phyloP scores from a whole-genome alignment of 2,888 invertebrate genomes.

The Carabus problematicus region DNA sequence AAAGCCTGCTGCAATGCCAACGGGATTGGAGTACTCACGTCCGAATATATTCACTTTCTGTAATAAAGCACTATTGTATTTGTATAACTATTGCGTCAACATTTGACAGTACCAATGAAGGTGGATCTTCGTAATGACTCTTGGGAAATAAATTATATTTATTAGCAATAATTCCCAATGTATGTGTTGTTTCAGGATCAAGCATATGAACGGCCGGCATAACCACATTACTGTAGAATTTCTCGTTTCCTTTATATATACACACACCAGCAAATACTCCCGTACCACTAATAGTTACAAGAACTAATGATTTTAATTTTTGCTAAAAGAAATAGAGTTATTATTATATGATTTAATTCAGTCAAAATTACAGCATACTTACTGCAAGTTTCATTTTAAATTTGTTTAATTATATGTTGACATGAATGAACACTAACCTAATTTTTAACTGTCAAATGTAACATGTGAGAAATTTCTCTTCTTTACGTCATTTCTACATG shows the following conservation, averaged over 20 bases:
- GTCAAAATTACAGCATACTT: no score
- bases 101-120: constrained; percentile 65
- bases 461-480: no score
- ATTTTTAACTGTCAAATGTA: no score
- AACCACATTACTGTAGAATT: constrained; percentile 75
- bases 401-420: no score
- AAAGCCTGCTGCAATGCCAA: constrained; percentile 99
- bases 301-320: constrained; percentile 72
- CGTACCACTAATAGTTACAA: constrained; percentile 70
- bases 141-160: constrained; percentile 78
- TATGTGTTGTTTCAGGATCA: constrained; percentile 85
- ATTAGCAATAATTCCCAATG: constrained; percentile 75
- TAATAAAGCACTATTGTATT: constrained; percentile 46
- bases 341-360: background rate
- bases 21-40: constrained; percentile 80
- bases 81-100: constrained; percentile 46
- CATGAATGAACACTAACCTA: no score
- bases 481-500: background rate
- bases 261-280: constrained; percentile 72
- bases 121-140: constrained; percentile 67
- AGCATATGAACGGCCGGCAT: constrained; percentile 75
- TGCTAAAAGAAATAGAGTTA: constrained; percentile 60
- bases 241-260: constrained; percentile 77
- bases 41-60: constrained; percentile 77
- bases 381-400: no score